Conservation (phyloP, 1,140 invertebrate species). For the Zaprionus nigranus region DNA sequence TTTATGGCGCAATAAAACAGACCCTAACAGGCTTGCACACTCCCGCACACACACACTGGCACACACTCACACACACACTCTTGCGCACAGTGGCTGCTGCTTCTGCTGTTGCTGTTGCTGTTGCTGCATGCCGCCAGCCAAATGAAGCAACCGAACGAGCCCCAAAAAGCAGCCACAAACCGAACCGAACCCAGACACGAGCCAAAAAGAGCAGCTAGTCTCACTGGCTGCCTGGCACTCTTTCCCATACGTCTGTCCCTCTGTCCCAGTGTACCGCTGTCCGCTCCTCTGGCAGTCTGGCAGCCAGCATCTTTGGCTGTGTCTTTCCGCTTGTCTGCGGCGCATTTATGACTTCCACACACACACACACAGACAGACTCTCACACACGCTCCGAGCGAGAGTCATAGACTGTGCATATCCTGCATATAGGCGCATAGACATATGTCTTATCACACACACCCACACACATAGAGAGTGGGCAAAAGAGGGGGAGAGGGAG, state of each 20-base stretch:
- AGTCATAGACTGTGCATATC: constrained; percentile 46
- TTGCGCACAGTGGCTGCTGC: constrained; percentile 36
- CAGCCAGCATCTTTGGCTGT: constrained; percentile 71
- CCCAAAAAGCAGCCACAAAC: constrained; percentile 20
- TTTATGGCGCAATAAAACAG: constrained; percentile 82
- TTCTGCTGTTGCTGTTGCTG: constrained; percentile 27
- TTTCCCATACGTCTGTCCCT: not conserved
- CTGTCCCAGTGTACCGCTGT: constrained; percentile 1
- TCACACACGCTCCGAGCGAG: not conserved
- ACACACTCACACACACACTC: constrained; percentile 29
- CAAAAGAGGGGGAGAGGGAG: not conserved
- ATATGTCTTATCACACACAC: constrained; percentile 73
- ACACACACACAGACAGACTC: constrained; percentile 19
- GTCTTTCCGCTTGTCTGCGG: constrained; percentile 75
- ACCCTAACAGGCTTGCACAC: constrained; percentile 69
- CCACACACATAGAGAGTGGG: constrained; percentile 21
- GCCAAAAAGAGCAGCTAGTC: constrained; percentile 40
- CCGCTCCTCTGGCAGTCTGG: constrained; percentile 37
- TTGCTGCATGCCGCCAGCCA: constrained; percentile 68
- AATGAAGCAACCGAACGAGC: constrained; percentile 71
- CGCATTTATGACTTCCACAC: constrained; percentile 75
- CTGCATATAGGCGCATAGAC: constrained; percentile 76
- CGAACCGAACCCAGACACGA: constrained; percentile 10
- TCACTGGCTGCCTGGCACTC: constrained; percentile 13
- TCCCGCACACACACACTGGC: constrained; percentile 34